A percentile compares a stretch with the other conserved stretches of the same genome.
These are phyloP conservation scores for Scaptodrosophila latifasciaeformis DNA, from an alignment of 2,888 invertebrate species.

Conservation along the genomic window DNA sequence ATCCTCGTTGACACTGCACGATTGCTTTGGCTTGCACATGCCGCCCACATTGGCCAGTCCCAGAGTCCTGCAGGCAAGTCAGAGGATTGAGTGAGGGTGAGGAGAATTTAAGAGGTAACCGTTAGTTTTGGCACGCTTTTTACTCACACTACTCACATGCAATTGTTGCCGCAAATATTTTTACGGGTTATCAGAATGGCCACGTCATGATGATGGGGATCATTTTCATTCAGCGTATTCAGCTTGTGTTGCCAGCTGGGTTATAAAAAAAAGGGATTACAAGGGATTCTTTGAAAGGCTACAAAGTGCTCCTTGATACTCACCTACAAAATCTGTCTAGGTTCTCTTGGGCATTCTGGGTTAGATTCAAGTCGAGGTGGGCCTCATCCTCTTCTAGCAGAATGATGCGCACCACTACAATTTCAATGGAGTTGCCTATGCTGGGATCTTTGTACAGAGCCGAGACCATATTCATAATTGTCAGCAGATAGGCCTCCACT, in stretches of 20 bases:
- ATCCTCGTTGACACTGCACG: conserved; percentile 94
- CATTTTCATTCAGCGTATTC: conserved; percentile 84
- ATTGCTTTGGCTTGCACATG: conserved; percentile 89
- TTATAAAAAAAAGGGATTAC: conserved; percentile 8
- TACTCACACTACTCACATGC: conserved; percentile 65
- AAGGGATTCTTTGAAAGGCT: not conserved
- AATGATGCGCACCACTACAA: conserved; percentile 90
- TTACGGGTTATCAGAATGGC: conserved; percentile 89
- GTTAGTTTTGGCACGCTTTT: too few species aligned
- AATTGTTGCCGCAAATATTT: conserved; percentile 80
- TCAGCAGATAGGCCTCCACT: conserved; percentile 89
- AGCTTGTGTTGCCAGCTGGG: conserved; percentile 83
- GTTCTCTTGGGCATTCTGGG: conserved; percentile 88
- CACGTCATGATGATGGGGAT: conserved; percentile 93
- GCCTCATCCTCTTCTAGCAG: conserved; percentile 79
- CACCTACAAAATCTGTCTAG: conserved; percentile 87
- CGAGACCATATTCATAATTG: conserved; percentile 95
- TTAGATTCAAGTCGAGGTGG: conserved; percentile 81
- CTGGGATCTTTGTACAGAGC: conserved; percentile 90
- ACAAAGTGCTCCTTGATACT: conserved; percentile 39
- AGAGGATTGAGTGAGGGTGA: not conserved
- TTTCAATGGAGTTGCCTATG: conserved; percentile 92
- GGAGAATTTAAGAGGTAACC: too few species aligned
- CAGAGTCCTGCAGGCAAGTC: conserved; percentile 79
- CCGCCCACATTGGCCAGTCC: conserved; percentile 93